A percentile compares a stretch with the other conserved stretches of the same genome.
Evolutionary conservation across 1,140 invertebrate genomes (phyloP).

Genomic region (Melitaea cinxia): DNA sequence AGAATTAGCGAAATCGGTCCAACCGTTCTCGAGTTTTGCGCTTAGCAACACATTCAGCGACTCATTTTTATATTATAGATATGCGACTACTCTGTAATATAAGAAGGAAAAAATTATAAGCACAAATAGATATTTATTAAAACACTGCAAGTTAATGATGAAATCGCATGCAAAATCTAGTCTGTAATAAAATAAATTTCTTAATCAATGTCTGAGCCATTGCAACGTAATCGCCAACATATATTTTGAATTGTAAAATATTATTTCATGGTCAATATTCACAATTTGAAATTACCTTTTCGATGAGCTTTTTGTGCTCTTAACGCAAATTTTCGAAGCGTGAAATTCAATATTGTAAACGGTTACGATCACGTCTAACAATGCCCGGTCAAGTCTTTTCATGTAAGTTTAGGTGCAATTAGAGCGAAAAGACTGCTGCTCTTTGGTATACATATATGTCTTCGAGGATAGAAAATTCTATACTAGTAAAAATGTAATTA

Average conservation of each 20-base stretch:
- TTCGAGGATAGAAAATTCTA: not conserved
- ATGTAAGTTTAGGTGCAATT: constrained; percentile 25
- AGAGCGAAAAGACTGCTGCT: constrained; percentile 28
- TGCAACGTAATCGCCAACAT: not conserved
- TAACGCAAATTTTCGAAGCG: constrained; percentile 56
- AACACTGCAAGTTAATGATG: no score
- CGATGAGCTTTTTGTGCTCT: constrained; percentile 42
- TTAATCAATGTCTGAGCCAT: no score
- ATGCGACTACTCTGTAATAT: no score
- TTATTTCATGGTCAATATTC: constrained; percentile 26
- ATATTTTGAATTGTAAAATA: constrained; percentile 15
- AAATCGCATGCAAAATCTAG: no score
- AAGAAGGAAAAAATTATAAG: no score
- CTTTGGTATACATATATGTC: not conserved
- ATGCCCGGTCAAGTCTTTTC: constrained; percentile 43
- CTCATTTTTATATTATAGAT: no score
- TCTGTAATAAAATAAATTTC: no score
- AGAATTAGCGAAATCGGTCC: no score
- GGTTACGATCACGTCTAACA: constrained; percentile 55
- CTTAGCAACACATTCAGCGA: no score
- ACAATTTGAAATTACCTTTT: constrained; percentile 18
- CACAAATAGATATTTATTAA: no score
- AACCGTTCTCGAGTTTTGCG: no score
- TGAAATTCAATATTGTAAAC: constrained; percentile 73
- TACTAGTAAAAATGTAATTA: no score